A percentile compares a stretch with the other conserved stretches of the same genome.
phyloP scores from a whole-genome alignment of 2,113 vertebrate genomes.

The Ellobius talpinus region DNA sequence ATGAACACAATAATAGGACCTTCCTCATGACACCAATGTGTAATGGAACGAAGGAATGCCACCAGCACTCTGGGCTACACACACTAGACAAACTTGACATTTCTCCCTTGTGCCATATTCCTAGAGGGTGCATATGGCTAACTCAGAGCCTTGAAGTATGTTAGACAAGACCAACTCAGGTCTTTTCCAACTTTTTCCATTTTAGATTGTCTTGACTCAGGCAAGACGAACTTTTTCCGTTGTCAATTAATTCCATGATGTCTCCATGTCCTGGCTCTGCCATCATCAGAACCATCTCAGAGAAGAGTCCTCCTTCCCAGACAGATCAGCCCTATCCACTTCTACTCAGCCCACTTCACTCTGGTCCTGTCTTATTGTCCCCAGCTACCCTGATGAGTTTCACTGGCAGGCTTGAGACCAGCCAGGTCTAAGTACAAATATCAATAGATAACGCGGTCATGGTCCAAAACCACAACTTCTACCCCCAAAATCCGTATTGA shows the following conservation, averaged over 20 bases:
- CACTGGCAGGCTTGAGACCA: not conserved
- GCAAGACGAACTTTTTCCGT: no score
- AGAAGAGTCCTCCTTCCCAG: slow-evolving; percentile 6
- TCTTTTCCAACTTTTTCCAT: no score
- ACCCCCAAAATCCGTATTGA: not conserved
- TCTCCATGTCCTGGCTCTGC: not conserved
- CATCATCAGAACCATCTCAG: not conserved
- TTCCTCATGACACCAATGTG: not conserved
- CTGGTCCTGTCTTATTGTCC: not conserved
- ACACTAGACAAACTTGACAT: not conserved
- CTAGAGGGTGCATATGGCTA: not conserved
- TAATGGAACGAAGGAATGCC: not conserved
- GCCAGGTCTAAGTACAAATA: not conserved
- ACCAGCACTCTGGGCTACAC: not conserved
- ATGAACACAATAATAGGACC: not conserved
- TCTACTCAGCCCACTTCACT: not conserved
- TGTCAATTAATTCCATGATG: not conserved
- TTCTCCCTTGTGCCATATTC: not conserved
- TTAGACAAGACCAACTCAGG: not conserved
- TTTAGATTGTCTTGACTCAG: no score
- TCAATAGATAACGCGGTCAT: not conserved
- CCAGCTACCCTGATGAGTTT: not conserved
- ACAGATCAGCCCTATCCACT: not conserved
- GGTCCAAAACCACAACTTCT: slow-evolving; percentile 30
- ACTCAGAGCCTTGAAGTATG: not conserved